phyloP scores from a whole-genome alignment of 1,140 invertebrate genomes.

The Belonocnema kinseyi region DNA sequence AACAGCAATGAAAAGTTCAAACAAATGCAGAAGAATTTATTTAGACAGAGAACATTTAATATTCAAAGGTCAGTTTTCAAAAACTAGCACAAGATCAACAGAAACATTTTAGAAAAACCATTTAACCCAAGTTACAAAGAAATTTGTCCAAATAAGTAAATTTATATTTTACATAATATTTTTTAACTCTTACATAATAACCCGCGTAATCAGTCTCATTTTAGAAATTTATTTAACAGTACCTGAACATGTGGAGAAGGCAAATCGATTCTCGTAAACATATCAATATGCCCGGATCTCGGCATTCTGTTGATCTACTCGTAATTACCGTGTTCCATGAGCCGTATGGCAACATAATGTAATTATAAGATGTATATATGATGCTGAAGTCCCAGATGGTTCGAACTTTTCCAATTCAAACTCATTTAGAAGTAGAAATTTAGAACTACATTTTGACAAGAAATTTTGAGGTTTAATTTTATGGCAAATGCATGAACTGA shows the following conservation, averaged over 20 bases:
- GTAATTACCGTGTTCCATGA: not conserved
- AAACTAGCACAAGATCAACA: too few relatives aligned
- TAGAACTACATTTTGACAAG: not conserved
- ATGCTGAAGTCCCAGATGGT: not conserved
- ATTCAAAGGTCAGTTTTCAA: too few relatives aligned
- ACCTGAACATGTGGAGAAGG: conserved; percentile 1
- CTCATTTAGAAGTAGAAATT: not conserved
- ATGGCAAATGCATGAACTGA: not conserved
- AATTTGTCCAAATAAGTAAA: too few relatives aligned
- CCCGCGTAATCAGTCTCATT: not conserved
- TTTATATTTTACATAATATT: not conserved
- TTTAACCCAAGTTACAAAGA: too few relatives aligned
- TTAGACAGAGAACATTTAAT: too few relatives aligned
- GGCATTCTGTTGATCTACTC: not conserved
- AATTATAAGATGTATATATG: not conserved
- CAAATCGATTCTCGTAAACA: not conserved
- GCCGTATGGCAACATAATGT: not conserved
- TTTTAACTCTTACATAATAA: not conserved
- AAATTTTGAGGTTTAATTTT: not conserved
- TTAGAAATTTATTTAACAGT: not conserved
- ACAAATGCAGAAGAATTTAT: too few relatives aligned
- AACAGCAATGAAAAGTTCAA: too few relatives aligned
- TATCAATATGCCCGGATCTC: not conserved
- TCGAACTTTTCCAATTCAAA: too few relatives aligned
- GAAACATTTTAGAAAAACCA: too few relatives aligned